Base-by-base conservation (phyloP, 2,113 vertebrate genomes). In the Tragelaphus imberbis region DNA sequence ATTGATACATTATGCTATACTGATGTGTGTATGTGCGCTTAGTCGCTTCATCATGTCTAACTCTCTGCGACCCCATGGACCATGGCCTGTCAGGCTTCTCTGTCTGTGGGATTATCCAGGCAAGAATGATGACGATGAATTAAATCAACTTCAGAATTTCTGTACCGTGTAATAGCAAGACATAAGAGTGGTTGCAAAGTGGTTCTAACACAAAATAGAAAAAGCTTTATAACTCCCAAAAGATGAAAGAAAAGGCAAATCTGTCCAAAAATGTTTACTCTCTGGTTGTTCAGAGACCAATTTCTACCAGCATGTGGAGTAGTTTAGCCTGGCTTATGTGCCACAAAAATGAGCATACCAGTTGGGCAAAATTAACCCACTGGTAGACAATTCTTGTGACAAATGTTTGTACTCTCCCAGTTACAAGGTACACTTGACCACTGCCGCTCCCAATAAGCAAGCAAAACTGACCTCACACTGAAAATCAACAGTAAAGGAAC, bases 211-310 rank as follows among this genome's bases (percentile, higher is more conserved):
- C 79, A 84, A 84, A 94, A 90, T 84, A 82, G 51, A 30, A 84
- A 90, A 84, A 19, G 17, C 9, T 86, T 88, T 93, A 19, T 65
- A 71, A 77, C 9, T 47, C 25, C n/a, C 40, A 95, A 97, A 95
- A 92, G 28, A 17, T 96, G 84, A 91, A 94, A 36, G n/a, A 49
- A 91, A 96, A 98, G 71, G 81, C 59, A 93, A 97, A 95, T 88
- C 65, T 33, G 25, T 82, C 40, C 30, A n/a, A 68, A 94, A 90
- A 19, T 28, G 6, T 81, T 96, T 92, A 84, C 36, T 59, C 11
- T 6, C 58, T 84, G 16, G 6, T 86, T 91, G 36, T 63, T 56
- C 13, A 21, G 16, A 95, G n/a, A 86, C 71, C n/a, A 90, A 8
- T 91, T 79, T 94, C 79, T 21, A 87, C 44, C 47, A 59, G 5